phyloP scores from a whole-genome alignment of 2,797 vertebrate genomes.

The Anabas testudineus region DNA sequence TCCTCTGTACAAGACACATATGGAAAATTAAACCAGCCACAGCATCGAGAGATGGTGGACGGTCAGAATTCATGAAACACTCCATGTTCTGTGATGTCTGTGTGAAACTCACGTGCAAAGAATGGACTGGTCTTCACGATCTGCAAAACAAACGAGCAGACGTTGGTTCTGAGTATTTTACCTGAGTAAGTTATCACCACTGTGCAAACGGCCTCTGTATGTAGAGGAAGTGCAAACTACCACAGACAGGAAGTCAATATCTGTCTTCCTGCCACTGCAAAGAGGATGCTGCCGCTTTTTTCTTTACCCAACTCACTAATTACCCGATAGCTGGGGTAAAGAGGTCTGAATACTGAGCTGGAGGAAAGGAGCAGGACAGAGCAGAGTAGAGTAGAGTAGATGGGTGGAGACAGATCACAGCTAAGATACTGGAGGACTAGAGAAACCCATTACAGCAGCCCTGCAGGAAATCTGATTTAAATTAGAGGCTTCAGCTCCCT shows the following conservation, averaged over 20 bases:
- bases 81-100: background rate
- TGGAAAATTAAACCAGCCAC: background rate
- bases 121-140: constrained; percentile 98
- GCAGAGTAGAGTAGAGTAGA: too few relatives aligned
- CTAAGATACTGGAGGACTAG: too few relatives aligned
- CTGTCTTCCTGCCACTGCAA: constrained; percentile 72
- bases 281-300: constrained; percentile 32
- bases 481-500: too few relatives aligned
- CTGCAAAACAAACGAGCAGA: constrained; percentile 60
- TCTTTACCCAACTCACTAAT: constrained; percentile 59
- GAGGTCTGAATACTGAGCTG: background rate
- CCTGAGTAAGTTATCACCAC: constrained; percentile 45
- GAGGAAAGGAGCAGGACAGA: too few relatives aligned
- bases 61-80: background rate
- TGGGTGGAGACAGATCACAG: too few relatives aligned
- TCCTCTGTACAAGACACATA: constrained; percentile 81
- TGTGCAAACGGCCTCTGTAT: constrained; percentile 33
- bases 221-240: constrained; percentile 64
- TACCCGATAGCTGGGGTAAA: constrained; percentile 23
- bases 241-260: constrained; percentile 80
- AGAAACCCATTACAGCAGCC: too few relatives aligned
- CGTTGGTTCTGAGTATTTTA: constrained; percentile 5
- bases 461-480: too few relatives aligned
- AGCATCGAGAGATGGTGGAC: background rate
- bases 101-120: constrained; percentile 96